Base-by-base conservation (phyloP, 1,140 invertebrate genomes). In the Heliconius hewitsoni region DNA sequence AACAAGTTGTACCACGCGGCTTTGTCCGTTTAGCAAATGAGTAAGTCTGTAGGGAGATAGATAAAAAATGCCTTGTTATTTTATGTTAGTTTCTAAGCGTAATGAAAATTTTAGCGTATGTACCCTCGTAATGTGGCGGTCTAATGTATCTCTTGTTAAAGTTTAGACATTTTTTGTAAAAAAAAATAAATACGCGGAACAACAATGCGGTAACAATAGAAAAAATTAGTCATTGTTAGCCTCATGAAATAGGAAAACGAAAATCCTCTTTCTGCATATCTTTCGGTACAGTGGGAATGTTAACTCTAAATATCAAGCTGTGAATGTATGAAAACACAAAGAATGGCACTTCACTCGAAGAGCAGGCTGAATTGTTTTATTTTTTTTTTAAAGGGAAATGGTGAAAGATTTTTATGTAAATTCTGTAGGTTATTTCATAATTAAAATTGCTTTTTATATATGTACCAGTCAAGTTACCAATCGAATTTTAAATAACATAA, bases 261-360 rank as follows among this genome's bases (percentile, higher is more conserved):
- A 66, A 66, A 66, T 66, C 23, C 60, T 66, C 16, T 66, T n/a
- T 66, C 60, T 66, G n/a, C 19, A 66, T 30, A 66, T 66, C 60
- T 66, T 66, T 55, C 57, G 18, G 27, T 74, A 75, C 66, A 79
- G 19, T 66, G 74, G 78, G 73, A 79, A 79, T 66, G n/a, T 66
- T 23, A 13, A 11, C 3, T 66, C 27, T 66, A 66, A 66, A 66
- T 66, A 66, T 66, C 27, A 66, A 60, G 55, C 55, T 60, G 19
- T 60, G 60, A 27, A 13, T 66, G 60, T 66, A 30, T 23, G 46
- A 71, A 71, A 27, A 30, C 60, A 66, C 60, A 66, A 23, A 60
- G 57, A 23, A 13, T 13, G 60, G n/a, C 55, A 57, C 55, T 23
- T 23, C 60, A 27, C 60, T 66, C 60, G n/a, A n/a, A 23, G 19